These are phyloP conservation scores for Hydraecia micacea DNA, from an alignment of 2,888 invertebrate genomes.

Conservation along the genomic window DNA sequence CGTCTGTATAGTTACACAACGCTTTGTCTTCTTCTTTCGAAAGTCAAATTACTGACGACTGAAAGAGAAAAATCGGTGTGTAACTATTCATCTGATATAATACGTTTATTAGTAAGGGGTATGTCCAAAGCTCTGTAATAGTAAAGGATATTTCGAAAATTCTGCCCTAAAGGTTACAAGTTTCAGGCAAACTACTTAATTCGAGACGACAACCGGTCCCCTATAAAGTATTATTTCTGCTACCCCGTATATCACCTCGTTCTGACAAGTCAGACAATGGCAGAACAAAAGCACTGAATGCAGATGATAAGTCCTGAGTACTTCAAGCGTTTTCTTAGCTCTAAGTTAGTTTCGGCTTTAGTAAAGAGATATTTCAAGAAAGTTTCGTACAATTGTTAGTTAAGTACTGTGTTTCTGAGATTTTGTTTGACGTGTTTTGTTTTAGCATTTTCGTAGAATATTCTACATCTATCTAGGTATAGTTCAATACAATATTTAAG, in stretches of 20 bases:
- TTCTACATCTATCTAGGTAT: not conserved
- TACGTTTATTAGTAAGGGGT: too few relatives aligned
- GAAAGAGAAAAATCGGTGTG: too few relatives aligned
- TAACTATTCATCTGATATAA: too few relatives aligned
- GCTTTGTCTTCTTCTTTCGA: too few relatives aligned
- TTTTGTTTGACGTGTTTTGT: conserved; percentile 20
- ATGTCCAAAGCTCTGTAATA: too few relatives aligned
- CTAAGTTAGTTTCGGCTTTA: conserved; percentile 39
- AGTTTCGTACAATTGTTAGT: conserved; percentile 38
- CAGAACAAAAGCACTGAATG: conserved; percentile 36
- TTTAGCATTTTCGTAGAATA: not conserved
- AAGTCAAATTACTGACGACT: too few relatives aligned
- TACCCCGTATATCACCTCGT: conserved; percentile 3
- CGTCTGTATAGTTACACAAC: too few relatives aligned
- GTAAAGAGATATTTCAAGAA: conserved; percentile 24
- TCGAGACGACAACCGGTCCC: not conserved
- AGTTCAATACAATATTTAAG: not conserved
- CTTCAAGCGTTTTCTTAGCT: conserved; percentile 38
- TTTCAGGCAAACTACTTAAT: not conserved
- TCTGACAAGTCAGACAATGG: conserved; percentile 30
- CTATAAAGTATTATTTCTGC: conserved; percentile 24
- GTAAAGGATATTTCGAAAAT: too few relatives aligned
- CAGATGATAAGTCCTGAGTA: conserved; percentile 44
- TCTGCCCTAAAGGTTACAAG: not conserved
- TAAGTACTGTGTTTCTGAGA: conserved; percentile 7